Conservation (phyloP, 2,888 invertebrate genomes). For the Oscheius myriophilus region DNA sequence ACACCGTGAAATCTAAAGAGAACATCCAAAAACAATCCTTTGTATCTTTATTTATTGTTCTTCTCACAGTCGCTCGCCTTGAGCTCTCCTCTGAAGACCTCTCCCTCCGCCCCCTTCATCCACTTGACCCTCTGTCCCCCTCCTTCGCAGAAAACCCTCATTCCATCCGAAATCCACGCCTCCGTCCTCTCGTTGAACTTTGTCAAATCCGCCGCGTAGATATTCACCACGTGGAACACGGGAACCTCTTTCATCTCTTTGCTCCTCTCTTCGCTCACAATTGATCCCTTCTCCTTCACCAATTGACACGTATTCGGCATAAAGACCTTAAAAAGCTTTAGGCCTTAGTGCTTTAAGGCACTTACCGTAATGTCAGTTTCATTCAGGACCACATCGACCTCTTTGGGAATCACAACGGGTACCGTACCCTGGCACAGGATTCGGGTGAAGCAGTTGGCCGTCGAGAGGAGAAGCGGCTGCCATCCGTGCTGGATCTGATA, state of each 20-base stretch:
- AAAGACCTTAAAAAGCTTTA: constrained; percentile 4
- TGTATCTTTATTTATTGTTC: too few relatives aligned
- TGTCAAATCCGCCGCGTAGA: constrained; percentile 6
- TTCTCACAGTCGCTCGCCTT: too few relatives aligned
- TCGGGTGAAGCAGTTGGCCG: constrained; percentile 43
- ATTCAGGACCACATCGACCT: not conserved
- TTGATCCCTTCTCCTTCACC: not conserved
- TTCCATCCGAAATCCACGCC: constrained; percentile 22
- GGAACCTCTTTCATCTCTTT: not conserved
- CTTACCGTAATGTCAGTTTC: constrained; percentile 6
- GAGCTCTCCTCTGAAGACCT: too few relatives aligned
- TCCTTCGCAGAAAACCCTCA: constrained; percentile 26
- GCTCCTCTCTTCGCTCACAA: not conserved
- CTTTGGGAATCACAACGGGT: constrained; percentile 25
- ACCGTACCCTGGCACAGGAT: constrained; percentile 28
- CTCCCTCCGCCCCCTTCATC: too few relatives aligned
- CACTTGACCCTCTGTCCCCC: not conserved
- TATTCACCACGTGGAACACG: not conserved
- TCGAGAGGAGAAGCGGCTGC: constrained; percentile 43
- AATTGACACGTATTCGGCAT: not conserved
- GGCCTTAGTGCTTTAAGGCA: too few relatives aligned
- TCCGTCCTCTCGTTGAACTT: constrained; percentile 23
- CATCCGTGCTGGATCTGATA: constrained; percentile 44
- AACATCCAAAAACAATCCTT: too few relatives aligned
- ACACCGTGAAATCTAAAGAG: too few relatives aligned